These are phyloP conservation scores for Euzophera pinguis DNA, from an alignment of 2,888 invertebrate genomes.

Conservation along the genomic window DNA sequence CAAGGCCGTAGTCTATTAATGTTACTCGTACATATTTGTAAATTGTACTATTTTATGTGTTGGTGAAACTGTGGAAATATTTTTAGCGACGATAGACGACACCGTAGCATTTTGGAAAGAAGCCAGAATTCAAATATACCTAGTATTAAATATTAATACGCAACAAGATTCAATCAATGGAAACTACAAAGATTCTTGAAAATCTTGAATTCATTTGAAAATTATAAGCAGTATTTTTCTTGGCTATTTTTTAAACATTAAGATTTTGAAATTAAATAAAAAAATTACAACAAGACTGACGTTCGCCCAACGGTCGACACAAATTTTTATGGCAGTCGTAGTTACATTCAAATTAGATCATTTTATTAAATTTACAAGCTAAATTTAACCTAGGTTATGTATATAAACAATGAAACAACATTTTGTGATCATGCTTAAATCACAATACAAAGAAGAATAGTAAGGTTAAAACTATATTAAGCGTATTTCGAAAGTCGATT, in stretches of 20 bases:
- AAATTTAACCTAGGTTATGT: background rate
- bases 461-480: slow-evolving; percentile 9
- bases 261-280: too few species aligned
- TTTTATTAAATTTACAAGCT: background rate
- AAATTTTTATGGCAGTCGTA: background rate
- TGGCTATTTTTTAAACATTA: too few species aligned
- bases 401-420: background rate
- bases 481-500: slow-evolving; percentile 10
- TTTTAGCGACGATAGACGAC: background rate
- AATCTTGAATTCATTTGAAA: too few species aligned
- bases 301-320: background rate
- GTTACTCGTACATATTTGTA: too few species aligned
- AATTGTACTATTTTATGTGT: too few species aligned
- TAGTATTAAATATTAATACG: too few species aligned
- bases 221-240: too few species aligned
- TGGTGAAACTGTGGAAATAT: background rate
- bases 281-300: background rate
- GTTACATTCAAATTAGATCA: background rate
- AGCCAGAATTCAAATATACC: background rate
- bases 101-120: background rate
- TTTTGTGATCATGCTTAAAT: background rate
- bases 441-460: slow-evolving; percentile 14
- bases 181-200: too few species aligned
- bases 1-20: too few species aligned
- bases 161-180: too few species aligned